Percentiles rank a stretch among this genome's conserved stretches.
These are phyloP conservation scores for Deroplatys truncata DNA, from an alignment of 2,888 invertebrate genomes.

Conservation along the genomic window DNA sequence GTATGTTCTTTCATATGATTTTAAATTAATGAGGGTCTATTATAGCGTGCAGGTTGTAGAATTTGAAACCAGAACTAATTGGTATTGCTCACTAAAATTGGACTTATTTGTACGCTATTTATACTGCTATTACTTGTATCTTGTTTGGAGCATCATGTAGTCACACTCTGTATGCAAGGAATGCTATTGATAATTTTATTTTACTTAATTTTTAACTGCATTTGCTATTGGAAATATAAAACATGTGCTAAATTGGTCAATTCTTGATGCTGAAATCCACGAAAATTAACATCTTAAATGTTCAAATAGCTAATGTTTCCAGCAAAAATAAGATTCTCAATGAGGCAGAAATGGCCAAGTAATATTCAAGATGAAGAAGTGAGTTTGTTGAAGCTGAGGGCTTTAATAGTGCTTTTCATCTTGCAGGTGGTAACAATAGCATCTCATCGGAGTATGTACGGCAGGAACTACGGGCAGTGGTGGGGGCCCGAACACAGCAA, in stretches of 20 bases:
- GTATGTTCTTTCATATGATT: no score
- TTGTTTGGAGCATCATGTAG: no score
- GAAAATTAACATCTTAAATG: background rate
- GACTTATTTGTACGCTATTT: background rate
- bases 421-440: conserved; percentile 44
- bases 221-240: background rate
- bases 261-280: background rate
- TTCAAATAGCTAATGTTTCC: background rate
- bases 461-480: conserved; percentile 84
- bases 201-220: background rate
- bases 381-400: background rate
- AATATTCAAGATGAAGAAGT: background rate
- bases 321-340: background rate
- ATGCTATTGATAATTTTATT: background rate
- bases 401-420: conserved; percentile 26
- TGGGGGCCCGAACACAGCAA: conserved; percentile 71
- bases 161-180: background rate
- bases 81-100: no score
- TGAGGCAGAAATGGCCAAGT: background rate
- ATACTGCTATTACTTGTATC: no score
- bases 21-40: no score
- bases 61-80: no score
- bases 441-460: conserved; percentile 77
- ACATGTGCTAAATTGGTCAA: background rate
- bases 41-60: no score